These are phyloP conservation scores for Acipenser oxyrinchus DNA, from an alignment of 2,797 vertebrate species.

Conservation along the genomic window DNA sequence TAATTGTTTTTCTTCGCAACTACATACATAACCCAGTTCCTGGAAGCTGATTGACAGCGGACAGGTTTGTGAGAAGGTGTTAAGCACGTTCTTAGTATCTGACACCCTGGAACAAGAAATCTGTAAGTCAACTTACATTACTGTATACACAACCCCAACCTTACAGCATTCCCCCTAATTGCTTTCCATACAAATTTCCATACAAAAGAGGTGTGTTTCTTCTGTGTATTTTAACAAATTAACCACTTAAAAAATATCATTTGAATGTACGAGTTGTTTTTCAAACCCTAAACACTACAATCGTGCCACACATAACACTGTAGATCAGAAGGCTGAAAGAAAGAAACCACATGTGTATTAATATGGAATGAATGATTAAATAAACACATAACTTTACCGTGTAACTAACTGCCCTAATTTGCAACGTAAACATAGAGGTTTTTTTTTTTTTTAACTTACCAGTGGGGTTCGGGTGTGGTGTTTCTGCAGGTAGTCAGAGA, in stretches of 20 bases:
- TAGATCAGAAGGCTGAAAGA: constrained; percentile 30
- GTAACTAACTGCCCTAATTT: constrained; percentile 58
- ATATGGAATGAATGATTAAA: constrained; percentile 37
- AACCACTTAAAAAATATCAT: no score
- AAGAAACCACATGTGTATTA: constrained; percentile 49
- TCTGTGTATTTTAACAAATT: no score
- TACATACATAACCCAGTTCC: background rate
- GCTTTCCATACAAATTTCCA: no score
- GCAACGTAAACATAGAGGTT: constrained; percentile 50
- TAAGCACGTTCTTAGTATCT: constrained; percentile 35
- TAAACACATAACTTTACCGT: constrained; percentile 36
- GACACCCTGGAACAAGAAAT: constrained; percentile 18
- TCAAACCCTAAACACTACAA: background rate
- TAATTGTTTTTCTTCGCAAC: no score
- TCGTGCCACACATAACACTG: constrained; percentile 25
- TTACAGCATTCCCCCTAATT: background rate
- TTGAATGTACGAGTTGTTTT: background rate
- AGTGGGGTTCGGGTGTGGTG: constrained; percentile 32
- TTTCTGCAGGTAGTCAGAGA: constrained; percentile 32
- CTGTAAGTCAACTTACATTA: no score
- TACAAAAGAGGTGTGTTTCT: no score
- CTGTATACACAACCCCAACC: constrained; percentile 4
- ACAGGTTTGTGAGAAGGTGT: constrained; percentile 41
- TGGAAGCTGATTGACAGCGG: constrained; percentile 27
- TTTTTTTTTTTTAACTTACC: constrained; percentile 34